These are phyloP conservation scores for Micropoecilia bifurca DNA, from an alignment of 2,797 vertebrate species.

Conservation along the genomic window DNA sequence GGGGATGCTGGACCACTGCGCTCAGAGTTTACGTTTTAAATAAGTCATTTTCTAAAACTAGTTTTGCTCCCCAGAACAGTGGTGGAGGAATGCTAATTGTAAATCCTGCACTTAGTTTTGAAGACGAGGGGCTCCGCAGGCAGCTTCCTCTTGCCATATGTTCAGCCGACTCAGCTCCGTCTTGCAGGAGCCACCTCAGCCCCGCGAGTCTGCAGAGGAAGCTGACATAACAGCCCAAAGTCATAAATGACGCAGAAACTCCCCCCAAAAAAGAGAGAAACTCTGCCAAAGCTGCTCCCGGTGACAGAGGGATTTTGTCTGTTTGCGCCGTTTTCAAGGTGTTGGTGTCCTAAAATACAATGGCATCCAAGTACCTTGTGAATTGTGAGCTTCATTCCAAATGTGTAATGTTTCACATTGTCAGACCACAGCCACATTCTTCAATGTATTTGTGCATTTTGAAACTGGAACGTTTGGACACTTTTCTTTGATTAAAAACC, in stretches of 20 bases:
- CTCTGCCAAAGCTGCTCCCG: constrained; percentile 50
- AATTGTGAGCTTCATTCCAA: constrained; percentile 9
- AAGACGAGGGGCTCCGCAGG: constrained; percentile 45
- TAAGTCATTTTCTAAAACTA: constrained; percentile 24
- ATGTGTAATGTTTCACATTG: background rate
- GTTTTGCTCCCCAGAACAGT: constrained; percentile 10
- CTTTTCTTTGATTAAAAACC: background rate
- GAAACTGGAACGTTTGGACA: background rate
- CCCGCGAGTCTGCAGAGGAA: constrained; percentile 62
- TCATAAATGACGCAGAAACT: constrained; percentile 71
- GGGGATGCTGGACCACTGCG: constrained; percentile 14
- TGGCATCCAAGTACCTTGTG: constrained; percentile 40
- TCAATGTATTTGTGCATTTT: background rate
- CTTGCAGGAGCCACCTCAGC: constrained; percentile 68
- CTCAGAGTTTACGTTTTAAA: constrained; percentile 31
- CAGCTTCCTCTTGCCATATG: constrained; percentile 73
- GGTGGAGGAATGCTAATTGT: constrained; percentile 46
- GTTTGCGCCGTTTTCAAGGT: constrained; percentile 31
- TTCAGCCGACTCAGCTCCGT: constrained; percentile 61
- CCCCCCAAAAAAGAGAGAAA: constrained; percentile 58
- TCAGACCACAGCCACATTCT: background rate
- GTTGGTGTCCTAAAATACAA: constrained; percentile 51
- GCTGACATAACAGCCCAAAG: constrained; percentile 66
- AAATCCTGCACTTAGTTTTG: constrained; percentile 31
- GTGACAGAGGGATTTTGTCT: constrained; percentile 32